Evolutionary conservation across 2,888 invertebrate species (phyloP).

Genomic region (Microctonus brassicae): DNA sequence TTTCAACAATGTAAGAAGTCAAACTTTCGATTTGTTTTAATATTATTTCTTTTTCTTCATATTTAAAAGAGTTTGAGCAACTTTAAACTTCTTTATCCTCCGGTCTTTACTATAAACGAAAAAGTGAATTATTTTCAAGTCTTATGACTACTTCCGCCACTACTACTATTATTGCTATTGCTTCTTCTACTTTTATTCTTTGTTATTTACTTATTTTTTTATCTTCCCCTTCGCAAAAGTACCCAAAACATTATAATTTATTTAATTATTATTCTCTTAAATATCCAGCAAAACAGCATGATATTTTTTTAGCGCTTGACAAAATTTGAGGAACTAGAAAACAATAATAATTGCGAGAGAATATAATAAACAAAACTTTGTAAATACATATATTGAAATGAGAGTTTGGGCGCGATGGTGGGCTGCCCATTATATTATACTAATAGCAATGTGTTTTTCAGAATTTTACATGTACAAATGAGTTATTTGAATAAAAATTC

Average conservation of each 20-base stretch:
- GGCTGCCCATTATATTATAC: conserved; percentile 60
- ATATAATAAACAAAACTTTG: background rate
- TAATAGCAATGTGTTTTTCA: conserved; percentile 18
- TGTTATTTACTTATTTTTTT: background rate
- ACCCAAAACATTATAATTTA: background rate
- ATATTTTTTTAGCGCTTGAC: conserved; percentile 30
- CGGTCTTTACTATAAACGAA: background rate
- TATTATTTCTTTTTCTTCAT: background rate
- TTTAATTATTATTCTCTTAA: conserved; percentile 24
- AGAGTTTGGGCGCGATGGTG: conserved; percentile 67
- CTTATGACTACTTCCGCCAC: background rate
- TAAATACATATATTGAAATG: conserved; percentile 46
- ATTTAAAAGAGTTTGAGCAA: background rate
- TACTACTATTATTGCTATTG: background rate
- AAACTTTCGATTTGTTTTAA: background rate
- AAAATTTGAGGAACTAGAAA: background rate
- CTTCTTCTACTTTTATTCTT: background rate
- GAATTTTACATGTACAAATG: conserved; percentile 5
- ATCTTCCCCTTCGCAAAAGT: background rate
- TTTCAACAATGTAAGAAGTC: background rate
- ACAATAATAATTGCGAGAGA: background rate
- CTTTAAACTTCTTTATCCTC: background rate
- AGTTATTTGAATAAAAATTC: conserved; percentile 12
- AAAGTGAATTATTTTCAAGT: background rate
- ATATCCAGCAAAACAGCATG: conserved; percentile 32